Evolutionary conservation across 2,797 vertebrate genomes (phyloP).

Genomic region (Cetoscarus ocellatus): DNA sequence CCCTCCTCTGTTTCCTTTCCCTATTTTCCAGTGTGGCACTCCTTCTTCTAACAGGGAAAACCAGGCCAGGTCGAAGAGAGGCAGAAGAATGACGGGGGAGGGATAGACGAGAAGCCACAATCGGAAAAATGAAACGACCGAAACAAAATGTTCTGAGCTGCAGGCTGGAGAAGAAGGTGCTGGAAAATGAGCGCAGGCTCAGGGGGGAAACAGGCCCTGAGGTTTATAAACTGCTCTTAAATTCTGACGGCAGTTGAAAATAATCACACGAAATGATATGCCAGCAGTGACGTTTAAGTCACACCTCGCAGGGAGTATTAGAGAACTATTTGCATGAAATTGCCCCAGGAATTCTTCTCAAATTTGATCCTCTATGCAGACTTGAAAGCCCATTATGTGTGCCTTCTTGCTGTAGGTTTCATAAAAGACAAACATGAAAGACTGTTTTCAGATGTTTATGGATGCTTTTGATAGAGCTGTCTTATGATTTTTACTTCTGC

Average conservation of each 20-base stretch:
- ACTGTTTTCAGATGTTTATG: too few relatives aligned
- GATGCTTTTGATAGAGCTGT: too few relatives aligned
- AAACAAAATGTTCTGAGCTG: slow-evolving; percentile 80
- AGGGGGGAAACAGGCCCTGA: slow-evolving; percentile 24
- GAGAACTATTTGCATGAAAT: too few relatives aligned
- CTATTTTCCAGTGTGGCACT: slow-evolving; percentile 44
- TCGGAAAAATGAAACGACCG: slow-evolving; percentile 70
- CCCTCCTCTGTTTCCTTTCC: slow-evolving; percentile 43
- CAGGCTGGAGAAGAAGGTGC: slow-evolving; percentile 49
- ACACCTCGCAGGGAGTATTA: neutral
- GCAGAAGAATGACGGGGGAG: slow-evolving; percentile 73
- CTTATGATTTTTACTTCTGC: too few relatives aligned
- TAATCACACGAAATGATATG: slow-evolving; percentile 16
- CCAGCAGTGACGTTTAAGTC: slow-evolving; percentile 1
- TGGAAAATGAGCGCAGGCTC: slow-evolving; percentile 66
- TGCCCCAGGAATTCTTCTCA: too few relatives aligned
- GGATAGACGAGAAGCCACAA: slow-evolving; percentile 69
- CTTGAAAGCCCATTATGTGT: too few relatives aligned
- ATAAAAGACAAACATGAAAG: too few relatives aligned
- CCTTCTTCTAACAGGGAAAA: slow-evolving; percentile 72
- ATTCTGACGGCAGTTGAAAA: slow-evolving; percentile 34
- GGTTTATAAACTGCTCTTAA: slow-evolving; percentile 38
- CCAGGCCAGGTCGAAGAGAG: slow-evolving; percentile 44
- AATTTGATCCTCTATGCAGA: too few relatives aligned
- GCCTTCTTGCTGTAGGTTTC: too few relatives aligned